phyloP scores from a whole-genome alignment of 2,888 invertebrate species.

The Zonitis immaculata region DNA sequence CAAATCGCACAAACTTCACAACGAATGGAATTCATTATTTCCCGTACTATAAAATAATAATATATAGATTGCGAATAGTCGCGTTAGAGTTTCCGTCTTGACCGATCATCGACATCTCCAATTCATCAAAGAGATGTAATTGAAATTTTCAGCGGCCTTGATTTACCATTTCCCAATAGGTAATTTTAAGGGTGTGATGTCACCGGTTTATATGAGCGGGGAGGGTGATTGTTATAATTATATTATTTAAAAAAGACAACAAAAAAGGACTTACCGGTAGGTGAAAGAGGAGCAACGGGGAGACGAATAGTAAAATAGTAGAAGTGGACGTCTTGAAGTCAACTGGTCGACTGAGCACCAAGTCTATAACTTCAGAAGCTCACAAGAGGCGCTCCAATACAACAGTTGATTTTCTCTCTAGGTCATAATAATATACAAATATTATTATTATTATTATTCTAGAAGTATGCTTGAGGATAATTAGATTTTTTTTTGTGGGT shows the following conservation, averaged over 20 bases:
- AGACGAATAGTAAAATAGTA: slow-evolving; percentile 32
- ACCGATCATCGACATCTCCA: slow-evolving; percentile 31
- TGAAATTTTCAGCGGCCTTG: too few species aligned
- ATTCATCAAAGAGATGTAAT: too few species aligned
- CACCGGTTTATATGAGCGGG: slow-evolving; percentile 25
- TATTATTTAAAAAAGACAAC: slow-evolving; percentile 2
- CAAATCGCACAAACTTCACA: background rate
- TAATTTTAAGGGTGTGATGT: slow-evolving; percentile 16
- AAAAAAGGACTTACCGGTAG: slow-evolving; percentile 27
- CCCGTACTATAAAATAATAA: too few species aligned
- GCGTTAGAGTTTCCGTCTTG: slow-evolving; percentile 15
- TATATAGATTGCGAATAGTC: too few species aligned
- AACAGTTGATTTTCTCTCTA: slow-evolving; percentile 41
- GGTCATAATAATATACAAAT: slow-evolving; percentile 40
- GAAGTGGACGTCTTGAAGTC: slow-evolving; percentile 43
- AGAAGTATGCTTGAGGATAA: too few species aligned
- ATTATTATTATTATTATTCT: too few species aligned
- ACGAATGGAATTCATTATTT: too few species aligned
- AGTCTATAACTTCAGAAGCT: slow-evolving; percentile 37
- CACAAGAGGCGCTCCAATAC: slow-evolving; percentile 39
- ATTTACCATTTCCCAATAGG: background rate
- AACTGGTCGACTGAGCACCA: slow-evolving; percentile 40
- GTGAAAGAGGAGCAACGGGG: slow-evolving; percentile 29
- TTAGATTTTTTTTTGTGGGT: background rate
- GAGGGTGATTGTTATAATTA: slow-evolving; percentile 28